Percentiles rank a stretch among this genome's conserved stretches.
Evolutionary conservation across 2,113 vertebrate genomes (phyloP).

Genomic region (Planiliza haematocheilus): DNA sequence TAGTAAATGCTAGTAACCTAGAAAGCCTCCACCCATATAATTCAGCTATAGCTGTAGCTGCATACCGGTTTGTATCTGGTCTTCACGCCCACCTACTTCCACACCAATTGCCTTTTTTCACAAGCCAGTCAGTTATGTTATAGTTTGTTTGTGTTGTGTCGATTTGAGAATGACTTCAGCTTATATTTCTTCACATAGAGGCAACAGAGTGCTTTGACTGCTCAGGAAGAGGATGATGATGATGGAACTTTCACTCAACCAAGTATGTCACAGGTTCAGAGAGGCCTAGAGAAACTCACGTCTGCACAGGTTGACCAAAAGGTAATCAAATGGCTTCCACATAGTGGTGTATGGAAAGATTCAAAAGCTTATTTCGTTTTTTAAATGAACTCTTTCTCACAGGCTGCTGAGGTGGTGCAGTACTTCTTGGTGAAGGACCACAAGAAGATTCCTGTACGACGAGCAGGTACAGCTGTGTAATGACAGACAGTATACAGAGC

Average conservation of each 20-base stretch:
- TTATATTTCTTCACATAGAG: constrained; percentile 12
- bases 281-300: constrained; percentile 69
- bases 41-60: no score
- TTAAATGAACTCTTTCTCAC: no score
- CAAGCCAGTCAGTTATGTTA: no score
- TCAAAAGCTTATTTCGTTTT: no score
- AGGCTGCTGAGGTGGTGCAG: constrained; percentile 92
- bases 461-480: constrained; percentile 81
- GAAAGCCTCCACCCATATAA: no score
- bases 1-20: no score
- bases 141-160: no score
- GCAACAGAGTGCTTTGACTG: neutral
- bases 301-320: constrained; percentile 82
- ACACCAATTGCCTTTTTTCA: no score
- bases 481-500: no score
- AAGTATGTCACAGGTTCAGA: constrained; percentile 78
- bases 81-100: no score
- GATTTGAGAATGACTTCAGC: neutral
- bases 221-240: constrained; percentile 72
- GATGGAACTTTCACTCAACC: constrained; percentile 72
- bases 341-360: no score
- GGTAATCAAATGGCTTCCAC: constrained; percentile 58
- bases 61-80: no score
- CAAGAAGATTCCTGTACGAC: constrained; percentile 90
- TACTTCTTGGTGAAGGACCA: constrained; percentile 93